Evolutionary conservation across 2,888 invertebrate species (phyloP).

Genomic region (Parnassius orleans): DNA sequence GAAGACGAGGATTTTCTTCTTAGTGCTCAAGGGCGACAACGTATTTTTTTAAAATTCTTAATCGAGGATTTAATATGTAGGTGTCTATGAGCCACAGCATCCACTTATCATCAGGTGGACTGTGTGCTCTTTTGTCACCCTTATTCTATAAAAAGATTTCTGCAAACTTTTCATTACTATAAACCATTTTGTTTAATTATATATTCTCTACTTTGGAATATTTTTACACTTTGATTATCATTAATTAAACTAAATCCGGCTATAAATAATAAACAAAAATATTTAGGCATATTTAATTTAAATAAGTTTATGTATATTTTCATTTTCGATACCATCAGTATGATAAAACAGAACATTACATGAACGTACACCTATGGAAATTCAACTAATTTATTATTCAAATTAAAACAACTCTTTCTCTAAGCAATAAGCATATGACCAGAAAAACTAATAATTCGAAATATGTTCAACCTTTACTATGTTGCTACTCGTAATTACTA

Average conservation of each 20-base stretch:
- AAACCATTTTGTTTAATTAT: too few species aligned
- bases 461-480: neutral
- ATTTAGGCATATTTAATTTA: constrained; percentile 15
- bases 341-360: constrained; percentile 33
- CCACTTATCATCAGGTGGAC: too few species aligned
- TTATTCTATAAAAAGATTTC: too few species aligned
- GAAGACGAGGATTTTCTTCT: too few species aligned
- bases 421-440: constrained; percentile 27
- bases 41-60: too few species aligned
- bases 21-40: too few species aligned
- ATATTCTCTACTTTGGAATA: neutral
- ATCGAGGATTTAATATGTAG: too few species aligned
- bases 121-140: too few species aligned
- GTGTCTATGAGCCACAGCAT: too few species aligned
- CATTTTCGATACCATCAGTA: constrained; percentile 28
- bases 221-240: constrained; percentile 10
- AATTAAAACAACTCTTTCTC: constrained; percentile 42
- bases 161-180: too few species aligned
- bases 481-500: neutral
- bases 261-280: constrained; percentile 9
- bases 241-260: neutral
- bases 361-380: constrained; percentile 48
- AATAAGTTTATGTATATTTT: constrained; percentile 24
- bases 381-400: constrained; percentile 51
- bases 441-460: constrained; percentile 15